These are phyloP conservation scores for Tenthredo notha DNA, from an alignment of 2,888 invertebrate genomes.

Conservation along the genomic window DNA sequence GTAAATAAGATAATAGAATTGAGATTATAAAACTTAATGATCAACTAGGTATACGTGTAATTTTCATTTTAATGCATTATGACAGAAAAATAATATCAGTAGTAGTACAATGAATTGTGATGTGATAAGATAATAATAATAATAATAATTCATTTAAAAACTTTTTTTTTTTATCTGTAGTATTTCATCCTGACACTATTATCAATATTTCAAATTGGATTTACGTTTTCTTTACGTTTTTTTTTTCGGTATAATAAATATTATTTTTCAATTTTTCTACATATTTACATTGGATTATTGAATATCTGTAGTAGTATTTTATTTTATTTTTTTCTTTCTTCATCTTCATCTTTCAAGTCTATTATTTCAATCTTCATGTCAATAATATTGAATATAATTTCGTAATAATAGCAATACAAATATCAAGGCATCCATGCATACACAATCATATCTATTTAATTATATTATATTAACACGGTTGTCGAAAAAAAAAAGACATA, in stretches of 20 bases:
- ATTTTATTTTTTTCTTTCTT: conserved; percentile 32
- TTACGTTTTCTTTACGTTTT: not conserved
- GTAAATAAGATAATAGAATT: conserved; percentile 62
- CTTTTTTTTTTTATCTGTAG: conserved; percentile 45
- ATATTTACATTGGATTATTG: conserved; percentile 51
- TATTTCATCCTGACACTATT: conserved; percentile 41
- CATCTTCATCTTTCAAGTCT: not conserved
- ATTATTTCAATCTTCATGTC: not conserved
- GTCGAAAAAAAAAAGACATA: not conserved
- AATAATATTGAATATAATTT: conserved; percentile 23
- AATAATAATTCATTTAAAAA: conserved; percentile 70
- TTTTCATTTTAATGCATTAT: conserved; percentile 55
- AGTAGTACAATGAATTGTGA: conserved; percentile 58
- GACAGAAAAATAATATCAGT: conserved; percentile 64
- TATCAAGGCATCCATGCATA: conserved; percentile 53
- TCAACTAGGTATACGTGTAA: conserved; percentile 12
- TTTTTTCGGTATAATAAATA: conserved; percentile 40
- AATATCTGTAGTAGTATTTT: conserved; percentile 52
- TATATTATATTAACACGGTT: conserved; percentile 31
- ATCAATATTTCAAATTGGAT: conserved; percentile 50
- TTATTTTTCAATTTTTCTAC: conserved; percentile 34
- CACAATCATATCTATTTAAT: conserved; percentile 33
- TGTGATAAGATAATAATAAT: conserved; percentile 76
- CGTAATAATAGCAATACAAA: conserved; percentile 49
- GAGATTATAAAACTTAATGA: conserved; percentile 6